Evolutionary conservation across 2,797 vertebrate species (phyloP).

Genomic region (Podarcis lilfordi): DNA sequence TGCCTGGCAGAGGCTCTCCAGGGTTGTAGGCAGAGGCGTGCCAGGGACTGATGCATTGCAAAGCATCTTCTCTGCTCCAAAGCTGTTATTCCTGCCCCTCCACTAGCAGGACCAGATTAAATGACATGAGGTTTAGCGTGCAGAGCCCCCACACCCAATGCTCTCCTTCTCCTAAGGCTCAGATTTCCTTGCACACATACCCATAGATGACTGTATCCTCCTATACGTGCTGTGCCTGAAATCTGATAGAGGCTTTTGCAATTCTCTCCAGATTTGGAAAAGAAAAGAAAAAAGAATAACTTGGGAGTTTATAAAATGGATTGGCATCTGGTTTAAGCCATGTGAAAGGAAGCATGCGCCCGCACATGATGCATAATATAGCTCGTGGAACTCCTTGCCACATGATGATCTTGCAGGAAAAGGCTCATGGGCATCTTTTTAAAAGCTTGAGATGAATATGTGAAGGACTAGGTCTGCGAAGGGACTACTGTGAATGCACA

Average conservation of each 20-base stretch:
- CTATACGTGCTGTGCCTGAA: neutral
- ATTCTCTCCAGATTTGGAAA: neutral
- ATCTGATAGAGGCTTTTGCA: neutral
- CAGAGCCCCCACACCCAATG: neutral
- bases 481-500: neutral
- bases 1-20: no score
- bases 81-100: no score
- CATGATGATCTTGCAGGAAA: neutral
- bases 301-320: no score
- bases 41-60: no score
- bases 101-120: neutral
- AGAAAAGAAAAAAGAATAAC: neutral
- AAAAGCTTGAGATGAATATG: neutral
- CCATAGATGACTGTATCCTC: neutral
- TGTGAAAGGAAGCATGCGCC: neutral
- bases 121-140: neutral
- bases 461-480: neutral
- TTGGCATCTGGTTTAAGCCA: neutral
- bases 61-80: no score
- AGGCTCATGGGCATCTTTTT: neutral
- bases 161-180: neutral
- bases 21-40: no score
- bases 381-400: neutral
- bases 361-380: neutral
- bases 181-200: neutral